Base-by-base conservation (phyloP, 2,888 invertebrate genomes). In the Polyommatus icarus region DNA sequence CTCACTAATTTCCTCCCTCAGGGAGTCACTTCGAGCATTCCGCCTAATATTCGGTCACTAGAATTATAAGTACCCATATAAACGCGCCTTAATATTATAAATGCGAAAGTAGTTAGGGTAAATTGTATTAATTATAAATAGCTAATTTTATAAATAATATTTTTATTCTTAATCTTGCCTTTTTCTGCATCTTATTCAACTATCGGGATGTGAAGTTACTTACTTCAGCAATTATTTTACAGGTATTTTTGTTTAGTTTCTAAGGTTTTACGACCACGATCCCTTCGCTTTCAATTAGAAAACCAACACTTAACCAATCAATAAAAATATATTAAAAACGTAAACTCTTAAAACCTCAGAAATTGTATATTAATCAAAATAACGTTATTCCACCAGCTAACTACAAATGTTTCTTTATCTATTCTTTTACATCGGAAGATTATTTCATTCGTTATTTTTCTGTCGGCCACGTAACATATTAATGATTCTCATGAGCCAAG, bases 21-120 rank as follows among this genome's bases (percentile, higher is more conserved):
- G 86, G 89, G 85, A 91, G 88, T 91, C 91, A 91, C 91, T 90
- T 85, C 85, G 83, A 83, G 90, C 91, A 91, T 92, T 86, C 86
- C 84, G 87, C 90, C 88, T 85, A 87, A 85, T 89, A 88, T 86
- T 88, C 84, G 87, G 87, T 85, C 88, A 88, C 85, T 88, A 87
- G 87, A 85, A 87, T 88, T 86, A 84, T 81, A 83, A 86, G 85
- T 57, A 59, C 40, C 36, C 81, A 83, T 76, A 61, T 20, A 40
- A 61, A 67, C 15, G n/a, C 2, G 20, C 76, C 76, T 20, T 24
- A 46, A 46, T 54, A 54, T 54, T 61, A 61, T 76, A 57, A 61
- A 76, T 20, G 36, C 50, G 24, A 54, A 75, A 59, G 8, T 59
- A n/a, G 20, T 59, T 59, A 20, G 6, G 8, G 8, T 59, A 1